Conservation (phyloP, 1,140 invertebrate species). For the Coboldia fuscipes region DNA sequence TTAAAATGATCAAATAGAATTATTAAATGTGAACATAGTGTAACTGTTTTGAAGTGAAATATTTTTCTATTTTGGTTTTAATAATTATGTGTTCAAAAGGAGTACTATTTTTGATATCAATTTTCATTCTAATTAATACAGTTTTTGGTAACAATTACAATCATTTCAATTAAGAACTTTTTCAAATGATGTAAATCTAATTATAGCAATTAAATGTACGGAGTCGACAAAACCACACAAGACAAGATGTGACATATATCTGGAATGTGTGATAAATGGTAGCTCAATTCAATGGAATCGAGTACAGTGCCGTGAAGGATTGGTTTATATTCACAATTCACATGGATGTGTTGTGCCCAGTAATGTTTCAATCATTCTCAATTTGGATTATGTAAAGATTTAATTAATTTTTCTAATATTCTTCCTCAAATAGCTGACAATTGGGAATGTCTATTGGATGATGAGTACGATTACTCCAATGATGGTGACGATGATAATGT, state of each 20-base stretch:
- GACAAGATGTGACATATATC: conserved; percentile 26
- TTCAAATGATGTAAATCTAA: no score
- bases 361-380: background rate
- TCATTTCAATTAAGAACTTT: no score
- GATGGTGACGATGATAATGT: conserved; percentile 3
- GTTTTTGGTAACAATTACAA: no score
- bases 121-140: no score
- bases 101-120: no score
- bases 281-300: conserved; percentile 24
- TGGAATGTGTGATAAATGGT: conserved; percentile 23
- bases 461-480: background rate
- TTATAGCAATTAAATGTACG: conserved; percentile 21
- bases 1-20: no score
- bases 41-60: no score
- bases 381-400: background rate
- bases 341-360: conserved; percentile 24
- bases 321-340: conserved; percentile 25
- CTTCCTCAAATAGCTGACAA: conserved; percentile 9
- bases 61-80: no score
- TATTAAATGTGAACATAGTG: no score
- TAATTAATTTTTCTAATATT: background rate
- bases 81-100: no score
- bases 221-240: conserved; percentile 23
- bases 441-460: conserved; percentile 15
- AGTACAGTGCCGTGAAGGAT: conserved; percentile 22